Evolutionary conservation across 2,888 invertebrate species (phyloP).

Genomic region (Tiliacea aurago): DNA sequence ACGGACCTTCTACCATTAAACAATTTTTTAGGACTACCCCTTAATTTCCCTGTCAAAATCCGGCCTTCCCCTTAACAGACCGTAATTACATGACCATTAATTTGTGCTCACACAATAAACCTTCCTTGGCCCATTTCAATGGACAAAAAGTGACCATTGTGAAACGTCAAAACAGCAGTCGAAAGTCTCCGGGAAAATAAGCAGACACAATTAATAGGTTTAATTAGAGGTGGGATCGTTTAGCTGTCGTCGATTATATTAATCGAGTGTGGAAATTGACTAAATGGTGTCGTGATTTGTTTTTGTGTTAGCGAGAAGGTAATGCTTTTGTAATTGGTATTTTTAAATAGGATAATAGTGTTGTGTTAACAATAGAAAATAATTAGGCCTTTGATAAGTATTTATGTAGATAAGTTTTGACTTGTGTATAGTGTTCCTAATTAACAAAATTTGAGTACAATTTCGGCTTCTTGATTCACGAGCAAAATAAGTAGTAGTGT

Average conservation of each 20-base stretch:
- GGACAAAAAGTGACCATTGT: constrained; percentile 65
- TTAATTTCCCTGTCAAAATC: constrained; percentile 54
- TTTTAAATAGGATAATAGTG: neutral
- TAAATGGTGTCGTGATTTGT: constrained; percentile 44
- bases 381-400: neutral
- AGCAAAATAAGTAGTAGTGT: neutral
- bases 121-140: constrained; percentile 50
- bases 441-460: neutral
- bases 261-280: constrained; percentile 49
- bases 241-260: constrained; percentile 50
- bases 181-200: constrained; percentile 60
- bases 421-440: neutral
- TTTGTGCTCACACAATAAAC: constrained; percentile 54
- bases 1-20: neutral
- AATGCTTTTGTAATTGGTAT: neutral
- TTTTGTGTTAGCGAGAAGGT: constrained; percentile 27
- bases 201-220: constrained; percentile 57
- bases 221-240: constrained; percentile 54
- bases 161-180: constrained; percentile 63
- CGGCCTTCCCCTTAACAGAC: constrained; percentile 38
- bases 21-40: constrained; percentile 27
- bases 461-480: neutral
- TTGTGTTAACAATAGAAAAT: neutral
- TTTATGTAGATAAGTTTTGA: neutral
- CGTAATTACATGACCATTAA: constrained; percentile 65